phyloP scores from a whole-genome alignment of 2,888 invertebrate species.

The Lampropteryx suffumata region DNA sequence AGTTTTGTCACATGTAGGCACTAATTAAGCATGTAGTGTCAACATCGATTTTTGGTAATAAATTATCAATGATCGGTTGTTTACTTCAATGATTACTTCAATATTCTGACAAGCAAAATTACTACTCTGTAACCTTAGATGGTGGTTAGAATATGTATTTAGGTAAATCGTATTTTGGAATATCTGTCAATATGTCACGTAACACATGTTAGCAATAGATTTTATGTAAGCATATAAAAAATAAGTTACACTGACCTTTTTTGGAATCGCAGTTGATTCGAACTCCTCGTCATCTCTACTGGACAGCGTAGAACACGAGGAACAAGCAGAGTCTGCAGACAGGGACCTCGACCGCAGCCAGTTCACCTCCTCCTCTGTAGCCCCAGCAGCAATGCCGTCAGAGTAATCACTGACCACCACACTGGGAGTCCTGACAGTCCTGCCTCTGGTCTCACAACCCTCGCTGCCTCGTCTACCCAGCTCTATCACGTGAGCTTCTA shows the following conservation, averaged over 20 bases:
- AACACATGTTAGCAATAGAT: too few species aligned
- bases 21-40: too few species aligned
- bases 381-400: slow-evolving; percentile 83
- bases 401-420: slow-evolving; percentile 95
- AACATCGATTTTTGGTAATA: too few species aligned
- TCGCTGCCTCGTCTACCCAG: slow-evolving; percentile 78
- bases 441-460: slow-evolving; percentile 72
- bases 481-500: slow-evolving; percentile 83
- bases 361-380: slow-evolving; percentile 71
- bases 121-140: too few species aligned
- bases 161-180: too few species aligned
- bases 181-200: too few species aligned
- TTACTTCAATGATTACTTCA: too few species aligned
- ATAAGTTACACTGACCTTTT: slow-evolving; percentile 68
- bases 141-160: too few species aligned
- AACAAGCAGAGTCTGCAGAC: slow-evolving; percentile 88
- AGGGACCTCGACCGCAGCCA: slow-evolving; percentile 76
- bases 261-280: slow-evolving; percentile 70
- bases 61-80: too few species aligned
- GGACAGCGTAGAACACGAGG: slow-evolving; percentile 88
- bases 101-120: too few species aligned
- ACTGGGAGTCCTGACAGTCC: slow-evolving; percentile 91
- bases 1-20: too few species aligned
- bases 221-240: background rate
- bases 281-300: slow-evolving; percentile 87